phyloP scores from a whole-genome alignment of 2,113 vertebrate species.

The Spea bombifrons region DNA sequence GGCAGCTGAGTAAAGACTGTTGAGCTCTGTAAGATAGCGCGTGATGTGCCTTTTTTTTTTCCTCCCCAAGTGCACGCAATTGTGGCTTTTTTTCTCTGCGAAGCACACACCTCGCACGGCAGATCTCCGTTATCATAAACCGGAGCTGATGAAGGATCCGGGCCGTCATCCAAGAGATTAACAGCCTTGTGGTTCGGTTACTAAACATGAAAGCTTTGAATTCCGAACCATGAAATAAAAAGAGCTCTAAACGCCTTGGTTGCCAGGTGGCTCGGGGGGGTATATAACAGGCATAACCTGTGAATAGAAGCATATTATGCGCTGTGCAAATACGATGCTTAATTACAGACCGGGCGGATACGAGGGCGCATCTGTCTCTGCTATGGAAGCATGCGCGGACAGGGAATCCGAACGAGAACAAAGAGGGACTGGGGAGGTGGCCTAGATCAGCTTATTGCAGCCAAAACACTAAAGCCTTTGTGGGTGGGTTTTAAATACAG shows the following conservation, averaged over 20 bases:
- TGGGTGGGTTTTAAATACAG: too few species aligned
- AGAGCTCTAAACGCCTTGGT: neutral
- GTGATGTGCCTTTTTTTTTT: neutral
- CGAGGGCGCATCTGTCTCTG: neutral
- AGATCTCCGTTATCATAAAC: neutral
- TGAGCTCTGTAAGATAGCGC: neutral
- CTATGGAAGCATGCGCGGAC: neutral
- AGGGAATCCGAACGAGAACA: neutral
- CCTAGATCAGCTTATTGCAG: neutral
- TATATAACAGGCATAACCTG: neutral
- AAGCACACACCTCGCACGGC: neutral
- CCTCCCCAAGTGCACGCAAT: neutral
- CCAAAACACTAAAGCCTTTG: neutral
- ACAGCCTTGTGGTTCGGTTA: conserved; percentile 6
- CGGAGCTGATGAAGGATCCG: neutral
- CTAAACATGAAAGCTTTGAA: conserved; percentile 7
- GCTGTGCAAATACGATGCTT: neutral
- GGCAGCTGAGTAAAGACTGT: neutral
- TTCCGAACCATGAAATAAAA: neutral
- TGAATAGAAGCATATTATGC: neutral
- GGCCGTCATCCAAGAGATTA: conserved; percentile 6
- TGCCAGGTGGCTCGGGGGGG: neutral
- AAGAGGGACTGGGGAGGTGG: neutral
- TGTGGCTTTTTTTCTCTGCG: neutral
- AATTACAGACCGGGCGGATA: neutral